phyloP scores from a whole-genome alignment of 2,888 invertebrate genomes.

The Torymus tubicola region DNA sequence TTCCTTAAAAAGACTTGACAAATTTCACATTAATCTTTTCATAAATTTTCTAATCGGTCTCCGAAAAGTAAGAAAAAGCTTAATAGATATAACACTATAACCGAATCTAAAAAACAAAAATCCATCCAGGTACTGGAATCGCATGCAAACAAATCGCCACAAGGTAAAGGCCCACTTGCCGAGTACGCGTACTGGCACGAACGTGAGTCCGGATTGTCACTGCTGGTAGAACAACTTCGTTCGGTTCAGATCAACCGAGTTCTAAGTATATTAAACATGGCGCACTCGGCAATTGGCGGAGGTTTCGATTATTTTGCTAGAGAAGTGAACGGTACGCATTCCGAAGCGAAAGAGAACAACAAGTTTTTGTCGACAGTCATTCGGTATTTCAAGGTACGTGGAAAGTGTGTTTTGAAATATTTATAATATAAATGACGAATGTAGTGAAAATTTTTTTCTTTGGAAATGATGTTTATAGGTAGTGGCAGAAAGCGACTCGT shows the following conservation, averaged over 20 bases:
- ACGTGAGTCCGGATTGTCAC: conserved; percentile 86
- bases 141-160: conserved; percentile 76
- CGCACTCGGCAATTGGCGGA: conserved; percentile 79
- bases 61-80: not conserved
- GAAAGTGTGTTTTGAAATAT: not conserved
- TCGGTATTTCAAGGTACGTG: conserved; percentile 82
- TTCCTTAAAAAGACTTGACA: no score
- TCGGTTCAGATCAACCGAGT: conserved; percentile 83
- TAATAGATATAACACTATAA: no score
- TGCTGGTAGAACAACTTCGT: conserved; percentile 89
- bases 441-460: not conserved
- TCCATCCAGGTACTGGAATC: conserved; percentile 65
- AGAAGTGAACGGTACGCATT: conserved; percentile 82
- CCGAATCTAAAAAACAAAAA: not conserved
- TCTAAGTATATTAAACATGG: conserved; percentile 78
- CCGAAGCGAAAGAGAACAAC: conserved; percentile 87
- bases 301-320: conserved; percentile 81
- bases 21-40: no score
- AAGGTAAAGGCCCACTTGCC: conserved; percentile 87
- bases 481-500: conserved; percentile 83
- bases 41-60: no score
- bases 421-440: not conserved
- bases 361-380: conserved; percentile 86
- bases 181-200: conserved; percentile 93
- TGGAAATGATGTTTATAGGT: conserved; percentile 78